A percentile compares a stretch with the other conserved stretches of the same genome.
Conservation (phyloP, 2,888 invertebrate genomes). For the Phalangium opilio region DNA sequence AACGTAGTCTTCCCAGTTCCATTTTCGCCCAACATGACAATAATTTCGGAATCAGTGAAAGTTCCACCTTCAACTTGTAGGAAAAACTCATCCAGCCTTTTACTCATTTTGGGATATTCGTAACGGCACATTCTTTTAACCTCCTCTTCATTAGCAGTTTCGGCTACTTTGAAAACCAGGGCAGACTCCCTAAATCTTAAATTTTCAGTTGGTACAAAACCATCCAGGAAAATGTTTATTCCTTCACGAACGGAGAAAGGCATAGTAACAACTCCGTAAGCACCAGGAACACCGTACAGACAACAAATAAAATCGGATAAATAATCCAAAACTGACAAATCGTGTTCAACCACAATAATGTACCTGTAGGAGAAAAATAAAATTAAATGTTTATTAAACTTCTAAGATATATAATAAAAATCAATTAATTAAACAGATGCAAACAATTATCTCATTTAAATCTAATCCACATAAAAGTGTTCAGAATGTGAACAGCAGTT, state of each 20-base stretch:
- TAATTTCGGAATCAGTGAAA: constrained; percentile 97
- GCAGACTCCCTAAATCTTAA: constrained; percentile 94
- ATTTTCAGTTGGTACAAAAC: constrained; percentile 98
- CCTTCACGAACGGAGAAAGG: constrained; percentile 98
- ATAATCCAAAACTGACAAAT: constrained; percentile 95
- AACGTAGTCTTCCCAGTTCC: constrained; percentile 99
- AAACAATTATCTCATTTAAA: too few relatives aligned
- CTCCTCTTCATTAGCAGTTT: constrained; percentile 93
- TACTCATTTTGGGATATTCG: constrained; percentile 83
- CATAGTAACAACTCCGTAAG: constrained; percentile 99
- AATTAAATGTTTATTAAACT: not conserved
- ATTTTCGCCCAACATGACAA: constrained; percentile 88
- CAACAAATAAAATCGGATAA: constrained; percentile 98
- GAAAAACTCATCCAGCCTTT: constrained; percentile 41
- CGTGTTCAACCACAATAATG: constrained; percentile 98
- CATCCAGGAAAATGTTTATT: constrained; percentile 98
- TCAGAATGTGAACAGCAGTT: too few relatives aligned
- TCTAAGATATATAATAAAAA: too few relatives aligned
- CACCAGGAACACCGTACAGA: constrained; percentile 93
- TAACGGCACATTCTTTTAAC: constrained; percentile 93
- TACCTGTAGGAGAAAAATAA: constrained; percentile 44
- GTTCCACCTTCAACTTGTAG: constrained; percentile 72
- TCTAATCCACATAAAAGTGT: too few relatives aligned
- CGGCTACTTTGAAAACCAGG: constrained; percentile 93
- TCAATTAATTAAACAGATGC: too few relatives aligned